Evolutionary conservation across 2,797 vertebrate genomes (phyloP), one percentile per base, ranked within the genome.

Genomic region (Gymnoscopelus microlampas): DNA sequence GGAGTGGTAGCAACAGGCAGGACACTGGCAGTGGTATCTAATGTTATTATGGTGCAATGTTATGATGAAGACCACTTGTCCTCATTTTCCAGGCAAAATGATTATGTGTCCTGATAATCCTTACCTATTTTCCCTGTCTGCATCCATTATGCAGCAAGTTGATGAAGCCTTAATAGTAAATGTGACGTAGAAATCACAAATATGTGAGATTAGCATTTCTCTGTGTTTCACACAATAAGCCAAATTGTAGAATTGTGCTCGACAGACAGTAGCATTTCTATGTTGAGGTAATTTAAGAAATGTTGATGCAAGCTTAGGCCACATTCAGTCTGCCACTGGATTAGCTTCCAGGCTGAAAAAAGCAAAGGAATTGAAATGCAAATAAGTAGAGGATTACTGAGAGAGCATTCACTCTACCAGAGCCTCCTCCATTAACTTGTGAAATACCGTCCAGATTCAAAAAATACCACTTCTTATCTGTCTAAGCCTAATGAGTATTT

Each of bases 351-450:
- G 83, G 81, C 88, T 70, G 75, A 87, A 80, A 88, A 91, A 90
- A 86, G 83, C 79, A 76, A 77, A 82, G 91, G 87, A 93, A 93
- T 94, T 93, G 87, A 93, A 90, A 95, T 94, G 93, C 92, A 94
- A 94, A 95, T 94, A 91, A 89, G 89, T 78, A 1, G 54, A 71
- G 92, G 94, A 93, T 94, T 93, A 94, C 88, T 91, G 91, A 91
- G 90, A 87, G 87, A 87, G 88, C 89, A 89, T 93, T 93, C 88
- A 89, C 80, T 89, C 82, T 73, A 77, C 54, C 79, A 86, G 80
- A 79, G 82, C 77, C 80, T 83, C 84, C 69, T 87, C 82, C 72
- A 87, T 89, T 89, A 92, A 90, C 77, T 73, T 83, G 69, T 85
- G 87, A 87, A 87, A 91, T 81, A 87, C 84, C 86, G 80, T 81